These are phyloP conservation scores for Corbicula japonica DNA, from an alignment of 2,888 invertebrate genomes.

Conservation along the genomic window DNA sequence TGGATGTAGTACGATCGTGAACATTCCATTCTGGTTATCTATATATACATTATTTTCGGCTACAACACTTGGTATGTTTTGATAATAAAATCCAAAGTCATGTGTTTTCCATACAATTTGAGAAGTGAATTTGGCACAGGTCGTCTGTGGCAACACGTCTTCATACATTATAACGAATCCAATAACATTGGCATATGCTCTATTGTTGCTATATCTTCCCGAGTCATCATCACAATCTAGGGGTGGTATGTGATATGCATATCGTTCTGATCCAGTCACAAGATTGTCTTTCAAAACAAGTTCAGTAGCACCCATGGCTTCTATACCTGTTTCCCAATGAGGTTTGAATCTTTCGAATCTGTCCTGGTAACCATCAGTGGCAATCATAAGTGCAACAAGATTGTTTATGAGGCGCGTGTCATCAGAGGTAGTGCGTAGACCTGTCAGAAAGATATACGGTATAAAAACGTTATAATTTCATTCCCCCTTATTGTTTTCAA, in stretches of 20 bases:
- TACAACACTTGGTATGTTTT: conserved; percentile 40
- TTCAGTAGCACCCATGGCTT: conserved; percentile 63
- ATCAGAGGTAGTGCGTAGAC: no score
- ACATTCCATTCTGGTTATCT: conserved; percentile 78
- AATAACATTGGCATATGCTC: conserved; percentile 65
- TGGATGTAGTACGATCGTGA: conserved; percentile 76
- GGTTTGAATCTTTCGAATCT: conserved; percentile 69
- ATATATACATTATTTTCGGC: conserved; percentile 68
- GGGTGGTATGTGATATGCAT: conserved; percentile 69
- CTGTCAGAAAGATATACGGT: no score
- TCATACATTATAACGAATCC: conserved; percentile 71
- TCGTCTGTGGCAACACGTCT: no score
- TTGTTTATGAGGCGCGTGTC: no score
- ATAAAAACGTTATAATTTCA: no score
- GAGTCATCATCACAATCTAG: conserved; percentile 60
- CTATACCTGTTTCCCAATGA: conserved; percentile 62
- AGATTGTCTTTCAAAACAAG: conserved; percentile 72
- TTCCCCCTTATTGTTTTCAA: no score
- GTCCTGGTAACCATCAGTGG: conserved; percentile 77
- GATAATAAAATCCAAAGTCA: conserved; percentile 80
- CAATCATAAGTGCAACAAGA: no score
- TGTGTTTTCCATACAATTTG: conserved; percentile 76
- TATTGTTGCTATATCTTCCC: conserved; percentile 68
- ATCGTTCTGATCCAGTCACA: conserved; percentile 79
- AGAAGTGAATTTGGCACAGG: conserved; percentile 72